Conservation (phyloP, 1,140 invertebrate genomes). For the Dreissena polymorpha region DNA sequence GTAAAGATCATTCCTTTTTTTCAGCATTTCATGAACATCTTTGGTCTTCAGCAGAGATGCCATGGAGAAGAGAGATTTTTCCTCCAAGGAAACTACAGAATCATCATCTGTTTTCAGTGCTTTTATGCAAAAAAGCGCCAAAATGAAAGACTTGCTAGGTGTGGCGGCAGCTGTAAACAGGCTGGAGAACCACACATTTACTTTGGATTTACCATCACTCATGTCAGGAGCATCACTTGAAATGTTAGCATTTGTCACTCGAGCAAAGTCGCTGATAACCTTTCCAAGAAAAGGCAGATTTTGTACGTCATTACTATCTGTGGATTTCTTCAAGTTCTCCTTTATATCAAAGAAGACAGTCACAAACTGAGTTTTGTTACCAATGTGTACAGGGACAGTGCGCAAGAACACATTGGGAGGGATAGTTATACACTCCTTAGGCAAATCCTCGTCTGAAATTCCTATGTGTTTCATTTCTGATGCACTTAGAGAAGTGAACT, state of each 20-base stretch:
- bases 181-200: conserved; percentile 76
- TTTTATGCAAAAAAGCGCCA: conserved; percentile 59
- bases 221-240: conserved; percentile 19
- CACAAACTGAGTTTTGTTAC: conserved; percentile 70
- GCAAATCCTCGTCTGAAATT: too few relatives aligned
- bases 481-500: too few relatives aligned
- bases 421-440: too few relatives aligned
- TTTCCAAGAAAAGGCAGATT: conserved; percentile 70
- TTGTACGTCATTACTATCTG: conserved; percentile 21
- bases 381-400: conserved; percentile 75
- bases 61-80: conserved; percentile 63
- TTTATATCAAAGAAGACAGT: conserved; percentile 78
- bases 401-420: conserved; percentile 78
- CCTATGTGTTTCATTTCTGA: too few relatives aligned
- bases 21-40: conserved; percentile 72
- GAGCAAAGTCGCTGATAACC: conserved; percentile 60
- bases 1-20: conserved; percentile 67
- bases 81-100: background rate
- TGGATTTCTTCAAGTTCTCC: conserved; percentile 78
- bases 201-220: conserved; percentile 19
- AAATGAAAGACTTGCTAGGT: conserved; percentile 75
- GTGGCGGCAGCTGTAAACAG: conserved; percentile 74
- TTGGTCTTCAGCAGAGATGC: conserved; percentile 67
- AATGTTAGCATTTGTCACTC: conserved; percentile 27
- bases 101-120: conserved; percentile 45